A percentile compares a stretch with the other conserved stretches of the same genome.
These are phyloP conservation scores for Lordiphosa stackelbergi DNA, from an alignment of 1,140 invertebrate species.

Conservation along the genomic window DNA sequence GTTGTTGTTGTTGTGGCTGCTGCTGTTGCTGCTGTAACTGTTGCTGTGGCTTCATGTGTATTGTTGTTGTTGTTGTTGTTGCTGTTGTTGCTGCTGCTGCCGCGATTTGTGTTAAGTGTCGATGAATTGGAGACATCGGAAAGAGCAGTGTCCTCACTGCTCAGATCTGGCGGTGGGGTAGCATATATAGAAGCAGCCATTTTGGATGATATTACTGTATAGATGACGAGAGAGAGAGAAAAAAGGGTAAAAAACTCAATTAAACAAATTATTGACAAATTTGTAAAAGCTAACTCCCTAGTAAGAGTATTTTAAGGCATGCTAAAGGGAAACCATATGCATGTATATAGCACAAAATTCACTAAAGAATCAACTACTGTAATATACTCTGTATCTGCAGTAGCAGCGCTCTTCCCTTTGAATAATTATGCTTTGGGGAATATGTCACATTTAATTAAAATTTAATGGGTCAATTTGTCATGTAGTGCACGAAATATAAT, in stretches of 20 bases:
- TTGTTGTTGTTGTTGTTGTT: constrained; percentile 36
- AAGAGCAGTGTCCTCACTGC: constrained; percentile 76
- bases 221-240: too few species aligned
- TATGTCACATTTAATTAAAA: too few species aligned
- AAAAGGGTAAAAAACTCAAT: background rate
- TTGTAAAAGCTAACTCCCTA: constrained; percentile 51
- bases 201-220: constrained; percentile 75
- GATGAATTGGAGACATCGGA: constrained; percentile 77
- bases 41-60: constrained; percentile 43
- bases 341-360: constrained; percentile 12
- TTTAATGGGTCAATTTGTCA: too few species aligned
- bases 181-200: constrained; percentile 77
- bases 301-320: constrained; percentile 29
- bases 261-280: constrained; percentile 23
- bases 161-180: constrained; percentile 77
- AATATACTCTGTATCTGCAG: too few species aligned
- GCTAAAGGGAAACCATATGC: constrained; percentile 24
- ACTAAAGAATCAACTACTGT: too few species aligned
- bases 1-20: constrained; percentile 18
- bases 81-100: constrained; percentile 39
- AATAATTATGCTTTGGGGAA: too few species aligned
- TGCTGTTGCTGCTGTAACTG: constrained; percentile 29
- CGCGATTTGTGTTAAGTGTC: constrained; percentile 65
- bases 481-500: too few species aligned
- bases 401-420: too few species aligned